phyloP scores from a whole-genome alignment of 2,113 vertebrate genomes.

The Limnothrissa miodon region DNA sequence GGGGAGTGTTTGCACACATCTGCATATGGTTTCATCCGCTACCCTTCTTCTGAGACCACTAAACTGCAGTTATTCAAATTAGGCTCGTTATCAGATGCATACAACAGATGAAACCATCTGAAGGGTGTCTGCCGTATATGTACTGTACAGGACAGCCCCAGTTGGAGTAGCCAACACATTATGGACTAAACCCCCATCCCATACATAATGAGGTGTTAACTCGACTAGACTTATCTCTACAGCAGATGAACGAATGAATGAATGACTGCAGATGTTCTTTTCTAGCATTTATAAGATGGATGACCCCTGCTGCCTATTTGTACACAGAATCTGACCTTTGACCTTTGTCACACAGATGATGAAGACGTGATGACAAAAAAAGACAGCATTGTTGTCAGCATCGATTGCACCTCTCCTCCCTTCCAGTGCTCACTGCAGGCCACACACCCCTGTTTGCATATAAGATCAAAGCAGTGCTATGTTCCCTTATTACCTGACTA shows the following conservation, averaged over 20 bases:
- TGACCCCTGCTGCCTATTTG: not conserved
- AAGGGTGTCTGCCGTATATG: not conserved
- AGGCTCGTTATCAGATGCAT: not conserved
- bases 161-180: not conserved
- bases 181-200: not conserved
- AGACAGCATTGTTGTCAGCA: not conserved
- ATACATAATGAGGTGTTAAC: not conserved
- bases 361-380: not conserved
- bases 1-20: not conserved
- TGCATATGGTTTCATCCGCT: not conserved
- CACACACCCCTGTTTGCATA: not conserved
- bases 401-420: not conserved
- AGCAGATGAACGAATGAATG: not conserved
- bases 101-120: not conserved
- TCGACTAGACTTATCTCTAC: not conserved
- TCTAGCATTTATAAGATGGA: not conserved
- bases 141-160: not conserved
- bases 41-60: not conserved
- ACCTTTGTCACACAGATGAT: not conserved
- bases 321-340: not conserved
- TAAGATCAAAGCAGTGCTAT: not conserved
- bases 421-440: not conserved
- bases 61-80: not conserved
- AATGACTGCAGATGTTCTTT: not conserved
- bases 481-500: not conserved